phyloP scores from a whole-genome alignment of 2,888 invertebrate genomes.

The Drosophila quasianomalipes region DNA sequence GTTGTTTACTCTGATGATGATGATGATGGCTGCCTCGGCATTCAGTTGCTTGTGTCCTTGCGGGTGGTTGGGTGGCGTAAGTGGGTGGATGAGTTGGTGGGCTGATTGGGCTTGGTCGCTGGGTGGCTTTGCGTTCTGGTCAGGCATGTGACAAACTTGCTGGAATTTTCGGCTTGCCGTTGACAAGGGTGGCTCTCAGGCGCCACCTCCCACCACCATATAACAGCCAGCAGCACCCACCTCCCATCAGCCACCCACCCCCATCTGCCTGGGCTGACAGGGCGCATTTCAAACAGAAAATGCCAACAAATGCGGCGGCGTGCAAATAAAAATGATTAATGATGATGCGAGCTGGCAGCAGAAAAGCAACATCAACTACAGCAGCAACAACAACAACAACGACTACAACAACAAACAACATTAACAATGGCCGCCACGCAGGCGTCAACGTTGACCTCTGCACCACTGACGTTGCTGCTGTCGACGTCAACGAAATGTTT shows the following conservation, averaged over 20 bases:
- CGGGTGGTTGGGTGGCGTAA: slow-evolving; percentile 36
- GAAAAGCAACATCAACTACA: slow-evolving; percentile 44
- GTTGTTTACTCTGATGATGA: slow-evolving; percentile 75
- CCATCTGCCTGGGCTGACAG: slow-evolving; percentile 42
- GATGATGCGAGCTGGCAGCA: slow-evolving; percentile 76
- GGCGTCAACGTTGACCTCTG: slow-evolving; percentile 62
- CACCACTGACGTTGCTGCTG: slow-evolving; percentile 25
- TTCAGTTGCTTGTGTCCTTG: slow-evolving; percentile 51
- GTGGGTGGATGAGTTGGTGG: slow-evolving; percentile 15
- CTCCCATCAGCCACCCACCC: slow-evolving; percentile 9
- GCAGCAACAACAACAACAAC: slow-evolving; percentile 41
- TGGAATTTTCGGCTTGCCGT: slow-evolving; percentile 63
- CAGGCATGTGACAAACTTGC: slow-evolving; percentile 74
- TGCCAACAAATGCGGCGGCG: slow-evolving; percentile 80
- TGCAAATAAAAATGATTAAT: slow-evolving; percentile 84
- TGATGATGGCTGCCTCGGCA: slow-evolving; percentile 62
- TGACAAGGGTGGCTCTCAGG: slow-evolving; percentile 68
- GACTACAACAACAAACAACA: slow-evolving; percentile 13
- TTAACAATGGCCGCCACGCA: slow-evolving; percentile 73
- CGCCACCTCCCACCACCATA: slow-evolving; percentile 31
- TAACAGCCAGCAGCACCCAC: neutral
- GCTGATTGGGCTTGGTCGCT: slow-evolving; percentile 2
- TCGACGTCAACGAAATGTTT: slow-evolving; percentile 30
- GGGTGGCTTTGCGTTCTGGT: slow-evolving; percentile 32
- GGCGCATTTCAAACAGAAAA: slow-evolving; percentile 73